Conservation (phyloP, 2,888 invertebrate genomes). For the Diloba caeruleocephala region DNA sequence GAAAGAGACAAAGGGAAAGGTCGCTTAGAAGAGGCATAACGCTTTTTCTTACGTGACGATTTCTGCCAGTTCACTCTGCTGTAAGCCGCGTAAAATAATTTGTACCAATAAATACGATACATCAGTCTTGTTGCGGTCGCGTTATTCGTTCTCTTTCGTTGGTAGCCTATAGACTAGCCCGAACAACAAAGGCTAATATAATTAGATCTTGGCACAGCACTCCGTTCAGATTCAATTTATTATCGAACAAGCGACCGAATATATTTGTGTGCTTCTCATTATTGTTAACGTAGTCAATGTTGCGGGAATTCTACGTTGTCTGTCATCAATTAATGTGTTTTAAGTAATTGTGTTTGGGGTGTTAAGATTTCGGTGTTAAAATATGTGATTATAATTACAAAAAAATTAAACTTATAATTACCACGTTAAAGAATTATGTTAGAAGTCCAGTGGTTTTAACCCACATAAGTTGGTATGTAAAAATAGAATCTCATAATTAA, state of each 20-base stretch:
- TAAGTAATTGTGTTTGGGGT: not conserved
- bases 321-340: not conserved
- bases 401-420: too few relatives aligned
- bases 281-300: conserved; percentile 37
- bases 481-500: too few relatives aligned
- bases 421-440: too few relatives aligned
- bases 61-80: too few relatives aligned
- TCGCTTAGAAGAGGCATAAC: too few relatives aligned
- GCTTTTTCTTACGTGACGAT: too few relatives aligned
- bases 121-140: conserved; percentile 52
- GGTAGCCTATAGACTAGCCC: conserved; percentile 34
- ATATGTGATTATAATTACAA: too few relatives aligned
- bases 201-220: conserved; percentile 79
- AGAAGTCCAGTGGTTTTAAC: too few relatives aligned
- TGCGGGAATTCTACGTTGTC: conserved; percentile 1
- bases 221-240: conserved; percentile 68
- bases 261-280: conserved; percentile 38
- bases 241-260: conserved; percentile 60
- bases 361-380: not conserved
- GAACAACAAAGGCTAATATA: conserved; percentile 76
- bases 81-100: too few relatives aligned
- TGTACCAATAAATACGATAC: conserved; percentile 42
- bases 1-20: too few relatives aligned
- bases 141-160: conserved; percentile 59
- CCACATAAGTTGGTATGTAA: too few relatives aligned